A percentile compares a stretch with the other conserved stretches of the same genome.
Conservation (phyloP, 2,113 vertebrate species). For the Elephantulus edwardii region DNA sequence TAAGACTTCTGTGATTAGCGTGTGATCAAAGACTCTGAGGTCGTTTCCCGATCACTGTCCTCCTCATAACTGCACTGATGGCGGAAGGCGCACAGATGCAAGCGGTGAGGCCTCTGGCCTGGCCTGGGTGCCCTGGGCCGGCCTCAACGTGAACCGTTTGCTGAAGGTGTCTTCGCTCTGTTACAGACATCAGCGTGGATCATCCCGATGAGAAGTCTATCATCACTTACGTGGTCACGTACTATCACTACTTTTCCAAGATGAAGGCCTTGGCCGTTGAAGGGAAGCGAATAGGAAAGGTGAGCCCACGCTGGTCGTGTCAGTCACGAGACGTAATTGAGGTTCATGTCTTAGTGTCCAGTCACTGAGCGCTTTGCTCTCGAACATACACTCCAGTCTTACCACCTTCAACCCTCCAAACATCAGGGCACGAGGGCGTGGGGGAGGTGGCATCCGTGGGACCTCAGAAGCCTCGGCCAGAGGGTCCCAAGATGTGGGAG, state of each 20-base stretch:
- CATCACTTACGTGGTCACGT: slow-evolving; percentile 98
- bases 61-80: neutral
- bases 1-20: neutral
- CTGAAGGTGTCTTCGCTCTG: slow-evolving; percentile 71
- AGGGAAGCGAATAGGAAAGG: slow-evolving; percentile 98
- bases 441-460: neutral
- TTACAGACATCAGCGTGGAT: slow-evolving; percentile 97
- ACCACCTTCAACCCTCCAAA: neutral
- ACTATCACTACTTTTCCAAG: slow-evolving; percentile 99
- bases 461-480: neutral
- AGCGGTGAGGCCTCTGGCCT: neutral
- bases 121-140: neutral
- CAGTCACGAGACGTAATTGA: neutral
- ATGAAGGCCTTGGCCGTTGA: slow-evolving; percentile 99
- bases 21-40: neutral
- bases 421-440: neutral
- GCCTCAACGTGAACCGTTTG: neutral
- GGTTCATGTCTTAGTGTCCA: neutral
- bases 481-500: neutral
- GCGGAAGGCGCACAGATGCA: neutral
- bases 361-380: neutral
- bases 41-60: neutral
- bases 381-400: neutral
- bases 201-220: slow-evolving; percentile 98
- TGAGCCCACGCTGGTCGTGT: slow-evolving; percentile 73